phyloP scores from a whole-genome alignment of 2,888 invertebrate genomes.

The Cephus rjabovi region DNA sequence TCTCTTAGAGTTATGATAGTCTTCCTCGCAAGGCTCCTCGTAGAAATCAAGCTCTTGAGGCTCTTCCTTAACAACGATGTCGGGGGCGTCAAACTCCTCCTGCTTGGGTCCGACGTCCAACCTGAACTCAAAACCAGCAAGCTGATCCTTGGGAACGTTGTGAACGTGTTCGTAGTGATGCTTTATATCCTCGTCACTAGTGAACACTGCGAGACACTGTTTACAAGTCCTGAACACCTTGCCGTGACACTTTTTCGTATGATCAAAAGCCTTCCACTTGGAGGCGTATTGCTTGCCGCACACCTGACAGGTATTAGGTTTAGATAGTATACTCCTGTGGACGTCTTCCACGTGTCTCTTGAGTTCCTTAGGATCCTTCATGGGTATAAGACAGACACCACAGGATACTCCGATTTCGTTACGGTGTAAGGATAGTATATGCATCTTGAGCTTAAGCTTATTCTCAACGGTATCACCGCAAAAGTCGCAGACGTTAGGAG shows the following conservation, averaged over 20 bases:
- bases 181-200: slow-evolving; percentile 68
- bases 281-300: slow-evolving; percentile 73
- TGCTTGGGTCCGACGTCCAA: slow-evolving; percentile 44
- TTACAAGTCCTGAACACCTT: slow-evolving; percentile 71
- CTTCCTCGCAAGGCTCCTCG: slow-evolving; percentile 41
- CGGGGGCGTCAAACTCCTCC: slow-evolving; percentile 33
- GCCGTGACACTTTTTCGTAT: slow-evolving; percentile 72
- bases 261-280: slow-evolving; percentile 73
- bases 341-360: slow-evolving; percentile 69
- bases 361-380: slow-evolving; percentile 70
- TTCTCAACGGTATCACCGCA: slow-evolving; percentile 72
- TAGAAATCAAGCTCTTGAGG: slow-evolving; percentile 56
- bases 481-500: slow-evolving; percentile 71
- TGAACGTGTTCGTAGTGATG: slow-evolving; percentile 67
- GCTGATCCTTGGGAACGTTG: slow-evolving; percentile 60
- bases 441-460: slow-evolving; percentile 72
- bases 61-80: slow-evolving; percentile 57
- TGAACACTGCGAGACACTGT: slow-evolving; percentile 72
- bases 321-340: slow-evolving; percentile 67
- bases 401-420: slow-evolving; percentile 71
- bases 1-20: slow-evolving; percentile 43
- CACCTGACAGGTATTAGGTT: slow-evolving; percentile 70
- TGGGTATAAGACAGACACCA: slow-evolving; percentile 71
- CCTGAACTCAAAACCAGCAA: slow-evolving; percentile 56
- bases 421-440: slow-evolving; percentile 70